These are phyloP conservation scores for Diabrotica balteata DNA, from an alignment of 2,888 invertebrate species.

Conservation along the genomic window DNA sequence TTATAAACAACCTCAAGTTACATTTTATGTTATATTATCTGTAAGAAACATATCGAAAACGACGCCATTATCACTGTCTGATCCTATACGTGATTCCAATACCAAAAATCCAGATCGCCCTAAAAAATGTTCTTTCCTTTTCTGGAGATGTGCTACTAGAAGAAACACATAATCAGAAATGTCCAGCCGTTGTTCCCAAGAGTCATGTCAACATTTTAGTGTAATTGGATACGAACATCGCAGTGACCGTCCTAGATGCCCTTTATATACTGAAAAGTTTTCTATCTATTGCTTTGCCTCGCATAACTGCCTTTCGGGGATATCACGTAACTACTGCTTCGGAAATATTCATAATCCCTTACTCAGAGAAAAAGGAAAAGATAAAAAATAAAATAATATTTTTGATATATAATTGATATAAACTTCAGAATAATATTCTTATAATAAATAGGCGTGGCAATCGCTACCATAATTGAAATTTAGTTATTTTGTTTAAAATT, in stretches of 20 bases:
- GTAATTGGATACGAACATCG: constrained; percentile 36
- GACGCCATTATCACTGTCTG: background rate
- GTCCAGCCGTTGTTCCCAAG: constrained; percentile 33
- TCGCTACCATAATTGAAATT: no score
- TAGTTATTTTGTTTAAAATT: no score
- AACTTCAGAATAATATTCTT: no score
- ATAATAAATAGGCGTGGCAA: no score
- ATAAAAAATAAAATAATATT: no score
- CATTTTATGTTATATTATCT: no score
- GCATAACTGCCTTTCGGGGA: constrained; percentile 21
- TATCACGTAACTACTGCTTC: constrained; percentile 22
- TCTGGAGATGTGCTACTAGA: background rate
- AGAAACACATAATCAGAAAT: constrained; percentile 26
- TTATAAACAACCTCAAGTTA: no score
- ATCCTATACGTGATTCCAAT: constrained; percentile 4
- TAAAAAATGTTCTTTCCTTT: constrained; percentile 1
- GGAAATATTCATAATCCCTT: constrained; percentile 19
- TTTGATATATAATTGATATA: no score
- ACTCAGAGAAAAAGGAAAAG: no score
- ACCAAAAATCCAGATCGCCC: background rate
- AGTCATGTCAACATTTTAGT: constrained; percentile 40
- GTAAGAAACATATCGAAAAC: no score
- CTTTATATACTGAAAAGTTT: constrained; percentile 27
- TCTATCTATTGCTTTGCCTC: constrained; percentile 22
- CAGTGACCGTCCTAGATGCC: constrained; percentile 22